Evolutionary conservation across 2,113 vertebrate genomes (phyloP), one percentile per base, ranked within the genome.

Genomic region (Stictonetta naevosa): DNA sequence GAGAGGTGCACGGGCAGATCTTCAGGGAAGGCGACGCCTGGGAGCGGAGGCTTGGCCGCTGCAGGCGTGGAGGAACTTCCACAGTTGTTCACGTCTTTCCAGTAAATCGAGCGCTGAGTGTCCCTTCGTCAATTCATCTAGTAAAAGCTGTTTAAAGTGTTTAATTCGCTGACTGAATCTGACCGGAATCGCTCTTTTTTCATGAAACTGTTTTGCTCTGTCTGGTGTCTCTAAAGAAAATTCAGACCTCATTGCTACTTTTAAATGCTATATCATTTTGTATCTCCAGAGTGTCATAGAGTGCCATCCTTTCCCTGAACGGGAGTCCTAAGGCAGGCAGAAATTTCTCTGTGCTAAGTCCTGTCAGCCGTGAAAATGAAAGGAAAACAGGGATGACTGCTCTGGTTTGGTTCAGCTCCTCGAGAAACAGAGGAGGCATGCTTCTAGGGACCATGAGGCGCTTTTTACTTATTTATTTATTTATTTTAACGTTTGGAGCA

Each of bases 1-100:
- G 3, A 23, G 34, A 31, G 38, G 0, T 40, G 33, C 23, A 5
- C 11, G 33, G 92, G 33, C 28, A 23, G 19, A 44, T 36, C 34
- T 60, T 44, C 29, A 8, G 44, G 48, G 6, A 31, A 10, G 0
- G 18, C 56, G 72, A 56, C 5, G 1, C 8, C 55, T 34, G 46
- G 15, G 19, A 53, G 44, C 23, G 2, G 38, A 23, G 19, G 22
- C 29, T 36, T 42, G 28, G 0, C 31, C 48, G 4, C 77, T 74
- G 4, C 23, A 58, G 5, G 8, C 1, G 5, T 64, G 18, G 63
- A 87, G 66, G 55, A 72, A 50, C 53, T 31, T 53, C 2, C 28
- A 42, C 53, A 50, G 52, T 3, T n/a, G 14, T 50, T 40, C 5
- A 4, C 3, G 1, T 56, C 33, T 90, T 72, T 52, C 16, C 2